Base-by-base conservation (phyloP, 2,797 vertebrate species). In the Microtus obscurus region DNA sequence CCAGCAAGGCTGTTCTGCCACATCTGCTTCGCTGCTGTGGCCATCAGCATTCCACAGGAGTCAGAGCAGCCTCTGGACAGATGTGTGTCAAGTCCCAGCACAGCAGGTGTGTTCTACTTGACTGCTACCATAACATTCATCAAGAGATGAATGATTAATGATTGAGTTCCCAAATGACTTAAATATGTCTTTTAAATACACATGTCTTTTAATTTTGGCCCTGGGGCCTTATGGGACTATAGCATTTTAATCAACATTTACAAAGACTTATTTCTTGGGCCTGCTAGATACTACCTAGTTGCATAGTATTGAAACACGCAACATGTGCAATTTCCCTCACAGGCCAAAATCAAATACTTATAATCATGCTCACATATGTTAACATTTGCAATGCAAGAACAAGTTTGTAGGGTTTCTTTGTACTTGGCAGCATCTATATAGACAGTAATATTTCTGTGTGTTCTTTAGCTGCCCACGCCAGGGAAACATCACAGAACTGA, bases 161-260 rank as follows among this genome's bases (percentile, higher is more conserved):
- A 69, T 1, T 87, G 25, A 10, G 51, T 8, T 81, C 51, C 90
- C 92, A 85, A 96, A 90, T 13, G 77, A 27, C n/a, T 94, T 78
- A 16, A 87, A n/a, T 65, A 94, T 86, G 53, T 94, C 53, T 94
- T 97, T 97, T 89, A 92, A 76, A 85, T 56, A 97, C 81, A 90
- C 56, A 17, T 87, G 37, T 48, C 43, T 94, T 89, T 93, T 3
- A 86, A 34, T 83, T 73, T n/a, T 92, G 74, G 7, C 65, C 67
- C 11, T 90, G 8, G 43, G 25, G 37, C 6, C 1, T 71, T 71
- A 89, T 25, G 43, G n/a, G 37, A 29, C 45, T 95, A 76, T 34
- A 87, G 37, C 2, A 27, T 1, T 45, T 51, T 94, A 86, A 96
- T 71, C 91, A 79, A 85, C 4, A 89, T 45, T 45, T 6, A 93